Evolutionary conservation across 2,797 vertebrate species (phyloP).

Genomic region (Bradypodion ventrale): DNA sequence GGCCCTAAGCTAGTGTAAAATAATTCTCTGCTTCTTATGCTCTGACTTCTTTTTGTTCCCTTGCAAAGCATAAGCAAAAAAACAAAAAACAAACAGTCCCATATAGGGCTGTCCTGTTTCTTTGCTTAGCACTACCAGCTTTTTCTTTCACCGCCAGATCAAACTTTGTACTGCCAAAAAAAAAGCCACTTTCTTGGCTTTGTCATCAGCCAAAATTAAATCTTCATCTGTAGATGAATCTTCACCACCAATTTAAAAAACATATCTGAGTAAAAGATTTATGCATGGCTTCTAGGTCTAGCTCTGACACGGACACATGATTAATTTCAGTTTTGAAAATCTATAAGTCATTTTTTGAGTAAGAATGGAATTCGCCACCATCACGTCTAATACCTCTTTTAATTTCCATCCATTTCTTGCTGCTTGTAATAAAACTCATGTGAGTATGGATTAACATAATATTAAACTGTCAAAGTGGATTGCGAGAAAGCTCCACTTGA

Average conservation of each 20-base stretch:
- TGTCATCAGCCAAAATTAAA: too few species aligned
- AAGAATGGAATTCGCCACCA: background rate
- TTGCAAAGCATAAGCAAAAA: too few species aligned
- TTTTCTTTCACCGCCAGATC: too few species aligned
- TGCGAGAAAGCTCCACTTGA: conserved; percentile 43
- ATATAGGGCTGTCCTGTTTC: background rate
- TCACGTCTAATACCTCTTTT: conserved; percentile 29
- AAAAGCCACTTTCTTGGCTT: too few species aligned
- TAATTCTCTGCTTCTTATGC: background rate
- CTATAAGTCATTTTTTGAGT: conserved; percentile 27
- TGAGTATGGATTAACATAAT: conserved; percentile 32
- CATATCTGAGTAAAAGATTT: background rate
- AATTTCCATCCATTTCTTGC: conserved; percentile 7
- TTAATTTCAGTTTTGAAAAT: conserved; percentile 32
- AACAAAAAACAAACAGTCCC: too few species aligned
- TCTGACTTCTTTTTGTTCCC: background rate
- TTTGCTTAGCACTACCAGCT: background rate
- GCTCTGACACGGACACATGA: conserved; percentile 25
- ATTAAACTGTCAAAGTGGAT: conserved; percentile 26
- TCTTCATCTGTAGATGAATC: too few species aligned
- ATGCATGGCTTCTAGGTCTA: background rate
- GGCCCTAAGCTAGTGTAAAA: too few species aligned
- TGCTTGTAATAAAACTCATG: conserved; percentile 36
- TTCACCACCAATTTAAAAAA: too few species aligned
- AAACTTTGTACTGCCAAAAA: too few species aligned